Evolutionary conservation across 2,888 invertebrate species (phyloP).

Genomic region (Noctuana brunneofusca): DNA sequence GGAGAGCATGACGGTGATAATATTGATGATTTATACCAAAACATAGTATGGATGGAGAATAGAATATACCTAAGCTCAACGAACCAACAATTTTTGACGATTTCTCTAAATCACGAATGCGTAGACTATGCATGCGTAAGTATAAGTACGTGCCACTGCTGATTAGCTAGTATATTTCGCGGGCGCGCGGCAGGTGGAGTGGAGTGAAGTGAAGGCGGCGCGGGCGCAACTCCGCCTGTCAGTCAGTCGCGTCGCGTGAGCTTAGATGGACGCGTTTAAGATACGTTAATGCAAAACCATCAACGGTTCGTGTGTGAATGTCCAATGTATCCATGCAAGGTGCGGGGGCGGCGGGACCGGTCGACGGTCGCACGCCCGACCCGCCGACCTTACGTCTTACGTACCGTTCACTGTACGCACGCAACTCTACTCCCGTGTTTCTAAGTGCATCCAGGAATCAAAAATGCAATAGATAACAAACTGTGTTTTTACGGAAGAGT

Average conservation of each 20-base stretch:
- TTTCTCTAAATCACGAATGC: not conserved
- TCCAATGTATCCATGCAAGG: constrained; percentile 53
- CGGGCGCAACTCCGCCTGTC: constrained; percentile 44
- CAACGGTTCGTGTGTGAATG: constrained; percentile 48
- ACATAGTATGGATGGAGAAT: too few species aligned
- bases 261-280: constrained; percentile 43
- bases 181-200: constrained; percentile 38
- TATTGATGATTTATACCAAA: too few species aligned
- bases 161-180: not conserved
- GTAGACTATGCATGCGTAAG: not conserved
- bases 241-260: constrained; percentile 47
- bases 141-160: not conserved
- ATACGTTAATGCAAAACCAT: constrained; percentile 38
- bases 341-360: constrained; percentile 74
- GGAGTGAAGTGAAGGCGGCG: constrained; percentile 40
- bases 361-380: constrained; percentile 68
- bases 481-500: constrained; percentile 42
- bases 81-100: not conserved
- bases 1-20: too few species aligned
- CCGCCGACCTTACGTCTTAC: constrained; percentile 84
- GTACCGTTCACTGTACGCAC: constrained; percentile 77
- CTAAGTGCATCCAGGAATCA: constrained; percentile 61
- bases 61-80: not conserved
- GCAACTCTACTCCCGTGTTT: constrained; percentile 63
- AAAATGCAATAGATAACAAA: constrained; percentile 48